These are phyloP conservation scores for Nothocercus nigrocapillus DNA, from an alignment of 2,113 vertebrate species.

Conservation along the genomic window DNA sequence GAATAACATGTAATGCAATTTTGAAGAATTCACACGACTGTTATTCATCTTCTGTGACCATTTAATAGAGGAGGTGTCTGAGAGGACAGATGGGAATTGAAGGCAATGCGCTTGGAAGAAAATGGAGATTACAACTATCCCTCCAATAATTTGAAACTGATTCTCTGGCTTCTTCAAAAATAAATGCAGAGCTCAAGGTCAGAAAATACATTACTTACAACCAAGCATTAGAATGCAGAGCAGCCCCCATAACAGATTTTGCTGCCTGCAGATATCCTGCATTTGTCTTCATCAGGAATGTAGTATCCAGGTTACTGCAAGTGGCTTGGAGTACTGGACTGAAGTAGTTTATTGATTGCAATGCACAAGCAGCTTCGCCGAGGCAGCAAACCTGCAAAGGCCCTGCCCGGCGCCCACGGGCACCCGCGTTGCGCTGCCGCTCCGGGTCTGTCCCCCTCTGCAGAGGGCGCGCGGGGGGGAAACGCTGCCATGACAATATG, in stretches of 20 bases:
- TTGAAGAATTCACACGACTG: slow-evolving; percentile 50
- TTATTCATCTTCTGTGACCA: slow-evolving; percentile 70
- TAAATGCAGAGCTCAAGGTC: slow-evolving; percentile 75
- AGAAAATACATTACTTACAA: slow-evolving; percentile 64
- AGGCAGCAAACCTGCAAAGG: neutral
- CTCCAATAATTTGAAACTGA: slow-evolving; percentile 74
- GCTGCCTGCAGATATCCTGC: slow-evolving; percentile 40
- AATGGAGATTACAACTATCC: slow-evolving; percentile 72
- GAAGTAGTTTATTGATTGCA: slow-evolving; percentile 51
- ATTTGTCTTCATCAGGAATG: slow-evolving; percentile 51
- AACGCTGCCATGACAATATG: slow-evolving; percentile 48
- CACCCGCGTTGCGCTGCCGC: neutral
- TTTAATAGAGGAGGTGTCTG: slow-evolving; percentile 65
- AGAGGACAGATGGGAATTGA: slow-evolving; percentile 68
- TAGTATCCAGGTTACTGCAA: slow-evolving; percentile 38
- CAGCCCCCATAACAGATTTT: slow-evolving; percentile 19
- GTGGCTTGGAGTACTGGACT: slow-evolving; percentile 34
- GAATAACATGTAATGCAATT: slow-evolving; percentile 36
- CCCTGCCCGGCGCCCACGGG: neutral
- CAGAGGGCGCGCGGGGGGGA: neutral
- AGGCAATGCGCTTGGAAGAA: slow-evolving; percentile 69
- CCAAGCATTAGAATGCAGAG: slow-evolving; percentile 69
- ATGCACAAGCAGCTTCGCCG: neutral
- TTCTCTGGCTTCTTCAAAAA: slow-evolving; percentile 72
- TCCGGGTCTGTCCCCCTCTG: neutral